Conservation (phyloP, 23 tunicate species). For the Ascidia mentula region DNA sequence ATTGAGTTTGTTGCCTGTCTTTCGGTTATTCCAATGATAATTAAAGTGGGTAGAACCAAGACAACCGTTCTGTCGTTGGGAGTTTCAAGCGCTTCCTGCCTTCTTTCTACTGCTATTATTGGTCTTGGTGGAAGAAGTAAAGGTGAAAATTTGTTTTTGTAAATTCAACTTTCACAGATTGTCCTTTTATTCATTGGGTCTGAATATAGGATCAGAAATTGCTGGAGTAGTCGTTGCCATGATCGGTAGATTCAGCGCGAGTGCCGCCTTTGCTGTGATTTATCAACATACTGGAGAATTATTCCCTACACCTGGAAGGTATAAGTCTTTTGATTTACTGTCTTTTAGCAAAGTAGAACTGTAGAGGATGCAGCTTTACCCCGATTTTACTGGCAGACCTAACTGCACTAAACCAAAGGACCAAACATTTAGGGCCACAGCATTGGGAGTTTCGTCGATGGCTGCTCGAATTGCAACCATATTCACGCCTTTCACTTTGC, state of each 20-base stretch:
- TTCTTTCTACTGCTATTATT: slow-evolving; percentile 4
- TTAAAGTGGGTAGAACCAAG: neutral
- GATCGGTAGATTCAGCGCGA: slow-evolving; percentile 16
- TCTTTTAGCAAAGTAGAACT: no score
- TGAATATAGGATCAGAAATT: neutral
- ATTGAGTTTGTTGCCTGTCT: slow-evolving; percentile 15
- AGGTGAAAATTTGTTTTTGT: neutral
- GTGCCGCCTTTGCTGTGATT: slow-evolving; percentile 19
- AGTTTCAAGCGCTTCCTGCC: slow-evolving; percentile 9
- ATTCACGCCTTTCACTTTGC: slow-evolving; percentile 13
- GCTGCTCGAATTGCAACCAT: slow-evolving; percentile 29
- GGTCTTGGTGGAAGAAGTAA: neutral
- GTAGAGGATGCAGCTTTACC: no score
- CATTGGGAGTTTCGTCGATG: slow-evolving; percentile 15
- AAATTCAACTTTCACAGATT: neutral
- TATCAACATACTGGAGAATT: slow-evolving; percentile 24
- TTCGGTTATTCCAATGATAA: neutral
- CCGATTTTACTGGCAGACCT: no score
- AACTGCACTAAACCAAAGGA: no score
- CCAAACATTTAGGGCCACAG: slow-evolving; percentile 20
- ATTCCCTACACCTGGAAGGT: slow-evolving; percentile 36
- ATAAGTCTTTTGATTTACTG: neutral
- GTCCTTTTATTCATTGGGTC: no score
- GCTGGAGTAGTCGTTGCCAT: slow-evolving; percentile 21
- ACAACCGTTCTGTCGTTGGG: neutral